Percentiles rank a stretch among this genome's conserved stretches.
These are phyloP conservation scores for Trochalopteron elliotii DNA, from an alignment of 2,113 vertebrate genomes.

Conservation along the genomic window DNA sequence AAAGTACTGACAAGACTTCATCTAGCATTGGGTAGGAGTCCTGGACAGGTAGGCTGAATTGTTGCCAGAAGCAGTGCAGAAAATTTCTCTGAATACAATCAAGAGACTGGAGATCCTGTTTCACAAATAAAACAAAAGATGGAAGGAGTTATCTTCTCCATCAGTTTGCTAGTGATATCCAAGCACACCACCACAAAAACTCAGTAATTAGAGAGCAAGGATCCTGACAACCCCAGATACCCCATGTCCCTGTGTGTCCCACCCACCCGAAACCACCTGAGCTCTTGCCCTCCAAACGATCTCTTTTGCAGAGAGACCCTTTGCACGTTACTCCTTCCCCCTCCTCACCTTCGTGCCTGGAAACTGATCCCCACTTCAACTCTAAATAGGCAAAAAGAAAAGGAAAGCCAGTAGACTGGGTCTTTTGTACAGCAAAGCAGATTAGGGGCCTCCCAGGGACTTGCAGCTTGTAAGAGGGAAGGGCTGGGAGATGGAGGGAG, in stretches of 20 bases:
- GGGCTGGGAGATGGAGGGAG: neutral
- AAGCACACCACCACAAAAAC: neutral
- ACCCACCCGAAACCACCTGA: neutral
- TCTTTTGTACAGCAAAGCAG: slow-evolving; percentile 52
- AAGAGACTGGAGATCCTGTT: neutral
- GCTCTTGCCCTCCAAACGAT: neutral
- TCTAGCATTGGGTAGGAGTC: neutral
- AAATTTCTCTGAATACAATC: neutral
- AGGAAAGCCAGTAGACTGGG: slow-evolving; percentile 35
- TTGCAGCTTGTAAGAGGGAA: slow-evolving; percentile 1
- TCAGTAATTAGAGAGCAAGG: neutral
- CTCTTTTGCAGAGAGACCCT: neutral
- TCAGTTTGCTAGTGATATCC: neutral
- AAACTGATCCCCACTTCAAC: slow-evolving; percentile 52
- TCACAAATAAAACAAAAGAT: neutral
- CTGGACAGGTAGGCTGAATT: slow-evolving; percentile 24
- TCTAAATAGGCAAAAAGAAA: slow-evolving; percentile 51
- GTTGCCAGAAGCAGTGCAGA: neutral
- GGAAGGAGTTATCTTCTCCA: neutral
- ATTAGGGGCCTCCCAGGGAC: slow-evolving; percentile 53
- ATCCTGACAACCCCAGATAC: neutral
- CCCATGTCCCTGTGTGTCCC: neutral
- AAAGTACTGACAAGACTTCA: slow-evolving; percentile 14
- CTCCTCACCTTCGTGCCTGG: neutral
- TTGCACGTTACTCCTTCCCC: neutral